A percentile compares a stretch with the other conserved stretches of the same genome.
phyloP scores from a whole-genome alignment of 2,888 invertebrate genomes.

The Dryadula phaetusa region DNA sequence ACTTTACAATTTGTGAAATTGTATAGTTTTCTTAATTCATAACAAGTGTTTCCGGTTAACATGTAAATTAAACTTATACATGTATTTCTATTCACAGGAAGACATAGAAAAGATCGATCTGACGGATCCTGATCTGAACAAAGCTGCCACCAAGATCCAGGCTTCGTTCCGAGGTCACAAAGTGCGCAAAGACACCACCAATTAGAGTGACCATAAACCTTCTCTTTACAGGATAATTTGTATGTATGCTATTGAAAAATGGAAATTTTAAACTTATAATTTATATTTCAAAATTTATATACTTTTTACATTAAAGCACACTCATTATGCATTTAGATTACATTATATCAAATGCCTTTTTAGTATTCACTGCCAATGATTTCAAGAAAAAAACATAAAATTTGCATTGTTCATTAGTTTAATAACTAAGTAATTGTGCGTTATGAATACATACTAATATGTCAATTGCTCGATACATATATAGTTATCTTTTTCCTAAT shows the following conservation, averaged over 20 bases:
- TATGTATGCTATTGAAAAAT: conserved; percentile 51
- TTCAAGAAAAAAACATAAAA: conserved; percentile 52
- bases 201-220: conserved; percentile 64
- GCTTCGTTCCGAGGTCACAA: conserved; percentile 96
- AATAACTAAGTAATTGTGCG: conserved; percentile 53
- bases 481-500: conserved; percentile 31
- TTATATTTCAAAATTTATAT: conserved; percentile 29
- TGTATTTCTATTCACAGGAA: conserved; percentile 71
- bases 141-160: conserved; percentile 96
- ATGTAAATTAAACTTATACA: background rate
- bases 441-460: conserved; percentile 49
- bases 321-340: conserved; percentile 9
- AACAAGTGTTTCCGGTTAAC: background rate
- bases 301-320: conserved; percentile 30
- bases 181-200: conserved; percentile 89
- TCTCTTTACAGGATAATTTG: conserved; percentile 54
- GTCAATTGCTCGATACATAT: conserved; percentile 55
- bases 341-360: conserved; percentile 21
- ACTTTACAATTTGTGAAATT: too few species aligned
- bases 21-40: background rate
- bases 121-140: conserved; percentile 93
- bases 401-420: conserved; percentile 52
- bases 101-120: conserved; percentile 94
- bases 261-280: conserved; percentile 20
- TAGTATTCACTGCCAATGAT: conserved; percentile 42